Conservation (phyloP, 92 coral and sea anemone genomes). For the Desmophyllum pertusum region DNA sequence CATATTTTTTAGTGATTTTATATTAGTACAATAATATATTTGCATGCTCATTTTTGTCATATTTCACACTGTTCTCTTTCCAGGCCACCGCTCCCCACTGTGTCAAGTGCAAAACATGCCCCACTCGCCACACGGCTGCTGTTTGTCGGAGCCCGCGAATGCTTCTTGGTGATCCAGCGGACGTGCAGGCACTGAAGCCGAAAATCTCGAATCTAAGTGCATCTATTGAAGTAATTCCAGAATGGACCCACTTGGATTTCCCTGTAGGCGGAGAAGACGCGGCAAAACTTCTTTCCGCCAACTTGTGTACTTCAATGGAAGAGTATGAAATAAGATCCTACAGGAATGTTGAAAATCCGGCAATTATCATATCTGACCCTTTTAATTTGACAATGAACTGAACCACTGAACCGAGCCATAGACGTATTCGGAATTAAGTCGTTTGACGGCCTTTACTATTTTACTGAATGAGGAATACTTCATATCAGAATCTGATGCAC, state of each 20-base stretch:
- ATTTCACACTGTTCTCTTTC: background rate
- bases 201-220: slow-evolving; percentile 60
- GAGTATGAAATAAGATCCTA: background rate
- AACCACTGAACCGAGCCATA: background rate
- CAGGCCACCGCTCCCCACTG: slow-evolving; percentile 81
- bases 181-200: slow-evolving; percentile 64
- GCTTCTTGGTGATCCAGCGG: slow-evolving; percentile 79
- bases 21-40: no score
- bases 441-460: no score
- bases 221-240: slow-evolving; percentile 64
- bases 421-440: background rate
- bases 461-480: background rate
- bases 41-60: background rate
- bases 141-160: slow-evolving; percentile 76
- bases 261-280: slow-evolving; percentile 79
- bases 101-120: slow-evolving; percentile 71
- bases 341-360: background rate
- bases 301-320: slow-evolving; percentile 51
- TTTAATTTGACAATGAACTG: background rate
- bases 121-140: slow-evolving; percentile 80
- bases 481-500: no score
- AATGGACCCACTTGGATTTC: slow-evolving; percentile 84
- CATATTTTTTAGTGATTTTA: no score
- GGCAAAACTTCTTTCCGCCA: slow-evolving; percentile 60
- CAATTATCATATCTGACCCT: background rate